Base-by-base conservation (phyloP, 2,113 vertebrate species). In the Vidua chalybeata region DNA sequence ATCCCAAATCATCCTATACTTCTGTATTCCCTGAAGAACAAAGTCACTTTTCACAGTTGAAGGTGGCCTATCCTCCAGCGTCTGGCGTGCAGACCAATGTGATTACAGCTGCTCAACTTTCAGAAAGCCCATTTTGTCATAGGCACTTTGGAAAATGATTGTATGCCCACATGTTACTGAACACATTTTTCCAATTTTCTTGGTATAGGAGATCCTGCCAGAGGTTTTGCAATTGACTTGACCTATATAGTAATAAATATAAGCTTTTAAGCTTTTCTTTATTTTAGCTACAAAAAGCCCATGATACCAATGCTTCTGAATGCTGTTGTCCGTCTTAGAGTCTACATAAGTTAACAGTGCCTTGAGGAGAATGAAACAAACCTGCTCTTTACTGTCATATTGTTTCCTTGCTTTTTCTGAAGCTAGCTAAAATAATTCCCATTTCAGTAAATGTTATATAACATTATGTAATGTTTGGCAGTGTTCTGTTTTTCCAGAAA, bases 21-120 rank as follows among this genome's bases (percentile, higher is more conserved):
- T 5, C 0, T 64, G 0, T 28, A 15, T 85, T 90, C 15, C 54
- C 0, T 0, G 69, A 66, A 79, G 31, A 68, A 14, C 9, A 37
- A 89, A 67, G 33, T 67, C 48, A 24, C 7, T 78, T 87, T 77
- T 72, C 22, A 2, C 6, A 20, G 48, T 3, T 82, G 61, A 75
- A 59, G 19, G 33, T 43, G 84, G 71, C n/a, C 37, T 54, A 0
- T 66, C 21, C 39, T 74, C 22, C 30, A 33, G 2, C 45, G 61
- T 26, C 45, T 1, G 1, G 18, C 35, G 19, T 20, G 21, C 52
- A 59, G 67, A 75, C 33, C 55, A 33, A 1, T 58, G 43, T 2
- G 18, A 31, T 41, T 31, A 51, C 56, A 89, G 16, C 45, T 48
- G 45, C 24, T 56, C 24, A 31, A 4, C 37, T 46, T 78, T 43